Evolutionary conservation across 2,797 vertebrate species (phyloP).

Genomic region (Australoheros facetus): DNA sequence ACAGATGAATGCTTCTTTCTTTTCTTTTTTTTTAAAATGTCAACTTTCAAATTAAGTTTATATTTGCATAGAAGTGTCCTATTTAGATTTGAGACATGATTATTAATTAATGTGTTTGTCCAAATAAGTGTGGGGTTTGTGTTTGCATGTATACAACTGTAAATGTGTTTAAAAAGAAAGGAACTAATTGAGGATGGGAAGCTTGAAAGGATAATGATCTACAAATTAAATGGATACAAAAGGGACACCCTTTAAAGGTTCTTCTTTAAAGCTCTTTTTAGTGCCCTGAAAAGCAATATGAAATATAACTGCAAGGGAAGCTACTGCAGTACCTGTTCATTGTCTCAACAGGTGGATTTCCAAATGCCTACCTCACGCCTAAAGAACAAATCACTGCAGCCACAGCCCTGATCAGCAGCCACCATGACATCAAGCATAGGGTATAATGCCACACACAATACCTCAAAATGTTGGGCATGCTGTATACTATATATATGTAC

Average conservation of each 20-base stretch:
- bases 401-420: conserved; percentile 91
- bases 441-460: conserved; percentile 71
- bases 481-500: background rate
- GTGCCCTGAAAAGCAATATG: background rate
- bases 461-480: background rate
- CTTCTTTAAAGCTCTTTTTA: background rate
- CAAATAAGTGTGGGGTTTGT: background rate
- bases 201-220: too few species aligned
- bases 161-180: background rate
- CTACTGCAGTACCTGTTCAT: background rate
- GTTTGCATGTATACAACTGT: background rate
- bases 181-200: background rate
- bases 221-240: background rate
- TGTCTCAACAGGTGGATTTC: conserved; percentile 81
- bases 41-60: background rate
- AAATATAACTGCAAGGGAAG: background rate
- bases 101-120: background rate
- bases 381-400: conserved; percentile 91
- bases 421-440: conserved; percentile 98
- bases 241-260: background rate
- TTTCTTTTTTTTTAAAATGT: too few species aligned
- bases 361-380: conserved; percentile 98
- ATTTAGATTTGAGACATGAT: background rate
- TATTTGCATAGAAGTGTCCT: background rate
- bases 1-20: too few species aligned